Evolutionary conservation across 2,113 vertebrate species (phyloP).

Genomic region (Antechinus flavipes): DNA sequence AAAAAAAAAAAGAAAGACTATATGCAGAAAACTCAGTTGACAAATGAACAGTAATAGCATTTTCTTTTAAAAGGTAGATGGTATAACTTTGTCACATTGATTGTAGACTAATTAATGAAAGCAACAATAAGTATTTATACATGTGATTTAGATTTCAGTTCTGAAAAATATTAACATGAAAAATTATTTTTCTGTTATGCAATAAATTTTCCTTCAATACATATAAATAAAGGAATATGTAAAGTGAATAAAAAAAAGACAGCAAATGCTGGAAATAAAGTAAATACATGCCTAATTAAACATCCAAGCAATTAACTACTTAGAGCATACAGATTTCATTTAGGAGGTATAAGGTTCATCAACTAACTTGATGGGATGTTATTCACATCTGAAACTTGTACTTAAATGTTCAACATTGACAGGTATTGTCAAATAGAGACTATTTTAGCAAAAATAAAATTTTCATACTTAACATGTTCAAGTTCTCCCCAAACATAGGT

Average conservation of each 20-base stretch:
- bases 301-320: constrained; percentile 5
- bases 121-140: constrained; percentile 34
- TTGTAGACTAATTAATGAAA: constrained; percentile 60
- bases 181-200: constrained; percentile 50
- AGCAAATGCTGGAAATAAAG: neutral
- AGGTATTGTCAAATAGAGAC: constrained; percentile 16
- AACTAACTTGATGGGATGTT: neutral
- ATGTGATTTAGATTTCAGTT: constrained; percentile 8
- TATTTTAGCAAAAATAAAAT: neutral
- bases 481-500: neutral
- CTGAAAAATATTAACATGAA: constrained; percentile 33
- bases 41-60: neutral
- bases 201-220: neutral
- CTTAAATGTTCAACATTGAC: constrained; percentile 1
- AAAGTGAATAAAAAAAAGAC: constrained; percentile 17
- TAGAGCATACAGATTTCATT: constrained; percentile 7
- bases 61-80: constrained; percentile 46
- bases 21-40: constrained; percentile 16
- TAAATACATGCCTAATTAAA: constrained; percentile 23
- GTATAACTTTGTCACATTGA: constrained; percentile 55
- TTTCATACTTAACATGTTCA: constrained; percentile 6
- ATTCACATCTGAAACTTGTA: constrained; percentile 9
- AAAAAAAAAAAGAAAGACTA: too few species aligned
- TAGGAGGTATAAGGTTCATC: neutral
- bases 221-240: neutral